Conservation (phyloP, 2,888 invertebrate genomes). For the Drosophila helvetica region DNA sequence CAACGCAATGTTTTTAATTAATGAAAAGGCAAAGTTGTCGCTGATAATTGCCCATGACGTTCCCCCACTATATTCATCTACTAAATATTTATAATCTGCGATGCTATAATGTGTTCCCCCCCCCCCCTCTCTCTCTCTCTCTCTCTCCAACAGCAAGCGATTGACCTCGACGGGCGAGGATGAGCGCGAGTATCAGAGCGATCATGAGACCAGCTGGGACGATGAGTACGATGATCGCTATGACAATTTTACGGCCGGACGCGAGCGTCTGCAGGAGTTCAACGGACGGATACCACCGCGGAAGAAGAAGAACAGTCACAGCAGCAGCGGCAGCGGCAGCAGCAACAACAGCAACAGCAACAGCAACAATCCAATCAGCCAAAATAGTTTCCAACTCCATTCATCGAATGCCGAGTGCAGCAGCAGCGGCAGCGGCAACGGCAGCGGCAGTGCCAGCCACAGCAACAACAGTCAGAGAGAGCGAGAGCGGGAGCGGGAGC, state of each 20-base stretch:
- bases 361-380: conserved; percentile 24
- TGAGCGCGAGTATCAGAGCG: conserved; percentile 83
- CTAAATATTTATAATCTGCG: conserved; percentile 30
- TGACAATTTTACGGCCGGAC: conserved; percentile 83
- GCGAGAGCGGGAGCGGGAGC: conserved; percentile 28
- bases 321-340: conserved; percentile 19
- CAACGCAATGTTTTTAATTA: conserved; percentile 29
- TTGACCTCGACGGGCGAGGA: conserved; percentile 84
- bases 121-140: conserved; percentile 8
- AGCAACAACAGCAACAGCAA: conserved; percentile 10
- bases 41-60: conserved; percentile 41
- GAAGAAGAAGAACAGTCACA: conserved; percentile 81
- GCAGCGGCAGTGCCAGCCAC: conserved; percentile 20
- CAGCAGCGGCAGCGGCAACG: conserved; percentile 7
- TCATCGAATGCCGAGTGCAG: conserved; percentile 7
- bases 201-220: conserved; percentile 84
- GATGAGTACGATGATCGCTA: conserved; percentile 84
- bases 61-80: conserved; percentile 2
- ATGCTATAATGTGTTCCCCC: conserved; percentile 11
- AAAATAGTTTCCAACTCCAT: conserved; percentile 19
- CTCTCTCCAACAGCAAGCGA: conserved; percentile 76
- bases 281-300: conserved; percentile 84
- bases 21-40: conserved; percentile 30
- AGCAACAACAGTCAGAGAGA: conserved; percentile 43
- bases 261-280: conserved; percentile 84